phyloP scores from a whole-genome alignment of 2,888 invertebrate species.

The Rotaria sp. region DNA sequence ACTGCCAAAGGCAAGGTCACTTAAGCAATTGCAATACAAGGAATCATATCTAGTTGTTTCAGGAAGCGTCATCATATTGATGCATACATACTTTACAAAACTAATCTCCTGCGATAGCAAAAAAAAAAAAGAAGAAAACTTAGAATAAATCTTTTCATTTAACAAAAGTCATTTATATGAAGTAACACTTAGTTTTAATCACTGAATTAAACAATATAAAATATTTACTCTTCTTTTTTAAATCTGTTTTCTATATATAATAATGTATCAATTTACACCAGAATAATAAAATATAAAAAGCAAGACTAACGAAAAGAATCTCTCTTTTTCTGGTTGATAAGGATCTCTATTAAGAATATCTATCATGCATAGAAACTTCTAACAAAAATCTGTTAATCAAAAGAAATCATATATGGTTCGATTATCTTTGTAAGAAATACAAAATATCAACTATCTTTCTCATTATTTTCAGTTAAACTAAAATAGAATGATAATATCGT shows the following conservation, averaged over 20 bases:
- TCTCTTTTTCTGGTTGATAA: neutral
- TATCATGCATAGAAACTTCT: neutral
- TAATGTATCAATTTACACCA: neutral
- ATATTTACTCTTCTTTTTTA: neutral
- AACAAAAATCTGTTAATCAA: neutral
- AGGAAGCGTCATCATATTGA: neutral
- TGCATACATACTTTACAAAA: neutral
- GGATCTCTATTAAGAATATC: neutral
- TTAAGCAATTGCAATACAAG: neutral
- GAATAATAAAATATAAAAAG: neutral
- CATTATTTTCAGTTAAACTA: neutral
- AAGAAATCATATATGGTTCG: neutral
- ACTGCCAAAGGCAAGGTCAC: neutral
- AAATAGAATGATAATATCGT: neutral
- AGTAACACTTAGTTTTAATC: neutral
- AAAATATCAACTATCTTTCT: neutral
- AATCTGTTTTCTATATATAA: neutral
- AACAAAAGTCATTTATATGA: neutral
- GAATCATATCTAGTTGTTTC: neutral
- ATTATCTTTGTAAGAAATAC: neutral
- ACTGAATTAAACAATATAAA: neutral
- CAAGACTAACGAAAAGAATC: neutral
- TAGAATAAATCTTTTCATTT: neutral
- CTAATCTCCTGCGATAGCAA: neutral
- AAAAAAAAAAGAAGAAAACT: neutral